A percentile compares a stretch with the other conserved stretches of the same genome.
Conservation (phyloP, 2,113 vertebrate species). For the Oxygymnocypris stewartii region DNA sequence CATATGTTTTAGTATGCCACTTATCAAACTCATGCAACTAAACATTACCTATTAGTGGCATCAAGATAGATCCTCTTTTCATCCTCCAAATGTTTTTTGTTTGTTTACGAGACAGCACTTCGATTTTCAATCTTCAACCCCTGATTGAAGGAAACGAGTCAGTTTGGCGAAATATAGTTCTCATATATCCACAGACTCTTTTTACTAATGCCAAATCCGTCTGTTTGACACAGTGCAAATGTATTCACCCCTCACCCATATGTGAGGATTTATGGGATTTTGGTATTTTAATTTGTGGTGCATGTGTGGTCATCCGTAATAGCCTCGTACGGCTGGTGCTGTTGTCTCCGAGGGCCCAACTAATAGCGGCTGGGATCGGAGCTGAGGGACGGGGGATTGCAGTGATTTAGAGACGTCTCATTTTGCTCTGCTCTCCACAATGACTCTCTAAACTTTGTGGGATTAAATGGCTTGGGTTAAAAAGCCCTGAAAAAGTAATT, state of each 20-base stretch:
- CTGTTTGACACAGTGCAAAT: slow-evolving; percentile 15
- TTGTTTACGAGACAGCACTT: not conserved
- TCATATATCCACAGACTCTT: not conserved
- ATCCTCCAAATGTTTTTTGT: not conserved
- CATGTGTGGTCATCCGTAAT: slow-evolving; percentile 34
- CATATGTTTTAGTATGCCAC: not conserved
- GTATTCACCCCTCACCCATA: slow-evolving; percentile 5
- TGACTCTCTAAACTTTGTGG: slow-evolving; percentile 42
- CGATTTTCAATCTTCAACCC: not conserved
- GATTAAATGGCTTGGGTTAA: slow-evolving; percentile 44
- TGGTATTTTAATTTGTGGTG: slow-evolving; percentile 47
- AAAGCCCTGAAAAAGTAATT: slow-evolving; percentile 45
- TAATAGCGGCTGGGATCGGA: slow-evolving; percentile 41
- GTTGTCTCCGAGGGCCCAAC: slow-evolving; percentile 23
- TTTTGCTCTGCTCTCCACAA: slow-evolving; percentile 35
- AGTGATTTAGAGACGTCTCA: slow-evolving; percentile 29
- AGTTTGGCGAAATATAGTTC: not conserved
- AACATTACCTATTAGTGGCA: not conserved
- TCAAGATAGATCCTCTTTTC: not conserved
- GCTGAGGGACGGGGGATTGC: slow-evolving; percentile 30
- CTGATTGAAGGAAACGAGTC: not conserved
- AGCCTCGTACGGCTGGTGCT: not conserved
- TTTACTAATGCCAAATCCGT: not conserved
- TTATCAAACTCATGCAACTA: not conserved
- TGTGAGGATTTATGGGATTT: slow-evolving; percentile 33